Conservation (phyloP, 2,797 vertebrate species). For the Lepus oiostolus region DNA sequence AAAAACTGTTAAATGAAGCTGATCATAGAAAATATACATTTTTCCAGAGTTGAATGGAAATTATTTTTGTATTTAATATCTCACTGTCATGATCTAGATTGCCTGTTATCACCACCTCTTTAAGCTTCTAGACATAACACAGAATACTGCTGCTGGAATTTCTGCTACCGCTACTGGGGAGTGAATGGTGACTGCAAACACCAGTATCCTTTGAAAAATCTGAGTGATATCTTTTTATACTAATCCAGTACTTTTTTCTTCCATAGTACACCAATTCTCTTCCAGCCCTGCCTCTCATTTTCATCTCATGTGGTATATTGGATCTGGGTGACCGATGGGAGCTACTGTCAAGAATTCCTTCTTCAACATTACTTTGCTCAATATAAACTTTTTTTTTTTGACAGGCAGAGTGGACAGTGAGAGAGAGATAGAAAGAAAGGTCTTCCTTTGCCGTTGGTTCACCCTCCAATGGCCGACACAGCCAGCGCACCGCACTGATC, state of each 20-base stretch:
- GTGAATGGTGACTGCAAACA: neutral
- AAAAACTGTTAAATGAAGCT: neutral
- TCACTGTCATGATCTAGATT: neutral
- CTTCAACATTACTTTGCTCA: slow-evolving; percentile 57
- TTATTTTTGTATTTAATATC: neutral
- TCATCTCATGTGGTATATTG: neutral
- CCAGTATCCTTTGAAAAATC: neutral
- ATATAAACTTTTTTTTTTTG: neutral
- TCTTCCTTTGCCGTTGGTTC: no score
- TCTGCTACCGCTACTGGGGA: neutral
- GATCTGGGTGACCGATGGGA: slow-evolving; percentile 43
- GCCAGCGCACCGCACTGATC: no score
- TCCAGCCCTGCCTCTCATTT: neutral
- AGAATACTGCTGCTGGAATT: neutral
- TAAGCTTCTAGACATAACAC: neutral
- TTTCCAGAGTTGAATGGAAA: neutral
- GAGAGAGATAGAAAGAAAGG: no score
- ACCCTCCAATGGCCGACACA: no score
- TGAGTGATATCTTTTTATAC: neutral
- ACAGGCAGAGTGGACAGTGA: no score
- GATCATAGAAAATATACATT: neutral
- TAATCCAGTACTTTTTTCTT: neutral
- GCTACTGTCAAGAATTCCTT: slow-evolving; percentile 50
- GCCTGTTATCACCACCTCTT: neutral
- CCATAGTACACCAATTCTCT: neutral